A percentile compares a stretch with the other conserved stretches of the same genome.
Conservation (phyloP, 2,888 invertebrate species). For the Nomada hirtipes region DNA sequence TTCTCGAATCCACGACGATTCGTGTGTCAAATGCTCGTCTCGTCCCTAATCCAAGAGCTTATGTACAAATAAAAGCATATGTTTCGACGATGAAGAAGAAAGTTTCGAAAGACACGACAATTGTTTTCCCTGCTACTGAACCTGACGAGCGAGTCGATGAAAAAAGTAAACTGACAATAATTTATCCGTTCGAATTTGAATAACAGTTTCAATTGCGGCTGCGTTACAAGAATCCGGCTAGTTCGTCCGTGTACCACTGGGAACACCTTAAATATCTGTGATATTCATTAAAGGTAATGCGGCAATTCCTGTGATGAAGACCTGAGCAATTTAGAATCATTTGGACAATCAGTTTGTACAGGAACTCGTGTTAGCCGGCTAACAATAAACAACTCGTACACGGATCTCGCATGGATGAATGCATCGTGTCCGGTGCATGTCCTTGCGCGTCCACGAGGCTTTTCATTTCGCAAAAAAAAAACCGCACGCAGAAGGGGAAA, state of each 20-base stretch:
- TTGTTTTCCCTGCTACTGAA: too few species aligned
- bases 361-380: slow-evolving; percentile 44
- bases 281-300: slow-evolving; percentile 36
- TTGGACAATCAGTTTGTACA: slow-evolving; percentile 49
- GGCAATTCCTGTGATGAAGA: slow-evolving; percentile 38
- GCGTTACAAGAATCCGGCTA: slow-evolving; percentile 3
- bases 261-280: slow-evolving; percentile 17
- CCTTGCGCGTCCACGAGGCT: slow-evolving; percentile 73
- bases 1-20: slow-evolving; percentile 18
- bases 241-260: background rate
- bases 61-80: too few species aligned
- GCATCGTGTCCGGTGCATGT: slow-evolving; percentile 75
- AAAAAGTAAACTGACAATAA: too few species aligned
- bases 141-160: too few species aligned
- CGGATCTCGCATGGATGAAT: slow-evolving; percentile 69
- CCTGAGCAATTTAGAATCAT: slow-evolving; percentile 46
- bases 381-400: slow-evolving; percentile 60
- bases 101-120: too few species aligned
- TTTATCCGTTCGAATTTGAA: background rate
- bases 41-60: background rate
- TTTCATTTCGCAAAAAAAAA: slow-evolving; percentile 56
- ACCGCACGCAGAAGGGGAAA: background rate
- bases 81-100: too few species aligned
- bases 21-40: slow-evolving; percentile 24
- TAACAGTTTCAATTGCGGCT: background rate